Base-by-base conservation (phyloP, 2,888 invertebrate genomes). In the Zygaena filipendulae region DNA sequence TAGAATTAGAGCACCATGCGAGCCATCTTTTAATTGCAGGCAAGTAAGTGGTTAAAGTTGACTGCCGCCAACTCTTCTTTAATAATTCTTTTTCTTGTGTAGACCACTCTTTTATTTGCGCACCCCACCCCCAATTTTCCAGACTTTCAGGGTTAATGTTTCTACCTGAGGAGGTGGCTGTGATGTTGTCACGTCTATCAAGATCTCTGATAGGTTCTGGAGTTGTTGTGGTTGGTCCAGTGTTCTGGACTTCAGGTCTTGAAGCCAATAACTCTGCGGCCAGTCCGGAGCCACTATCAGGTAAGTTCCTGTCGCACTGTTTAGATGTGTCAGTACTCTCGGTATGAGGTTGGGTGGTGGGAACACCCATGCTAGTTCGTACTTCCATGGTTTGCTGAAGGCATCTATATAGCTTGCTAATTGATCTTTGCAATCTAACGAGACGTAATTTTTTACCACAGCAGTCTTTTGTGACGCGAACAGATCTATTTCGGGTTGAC, bases 111-210 rank as follows among this genome's bases (percentile, higher is more conserved):
- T 21, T 12, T 19, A 36, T 21, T 13, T 24, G 13, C 4, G 25
- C 13, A 4, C 21, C 26, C 41, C 40, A 40, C 41, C 40, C 36
- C 39, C 37, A 41, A 39, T 19, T 25, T 18, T 31, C 37, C 36
- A 41, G 3, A 29, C 33, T 11, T 30, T 21, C 2, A 40, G 29
- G 6, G 16, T 10, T 9, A 38, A 8, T 12, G 13, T 19, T 1
- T 39, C 27, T 8, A 33, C 25, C 10, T 33, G 32, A 11, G 34
- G 32, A 4, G 36, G 36, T n/a, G 20, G 12, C 8, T 3, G 13
- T 2, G 10, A 7, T 5, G 41, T 41, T n/a, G 37, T 35, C 6
- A 21, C 12, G 11, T 39, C 38, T 28, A 42, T 32, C 2, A 40
- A 23, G 3, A 19, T 12, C 21, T 28, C 14, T 11, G 14, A 11